Conservation (phyloP, 64 coral and sea anemone species). For the Cladopsammia gracilis region DNA sequence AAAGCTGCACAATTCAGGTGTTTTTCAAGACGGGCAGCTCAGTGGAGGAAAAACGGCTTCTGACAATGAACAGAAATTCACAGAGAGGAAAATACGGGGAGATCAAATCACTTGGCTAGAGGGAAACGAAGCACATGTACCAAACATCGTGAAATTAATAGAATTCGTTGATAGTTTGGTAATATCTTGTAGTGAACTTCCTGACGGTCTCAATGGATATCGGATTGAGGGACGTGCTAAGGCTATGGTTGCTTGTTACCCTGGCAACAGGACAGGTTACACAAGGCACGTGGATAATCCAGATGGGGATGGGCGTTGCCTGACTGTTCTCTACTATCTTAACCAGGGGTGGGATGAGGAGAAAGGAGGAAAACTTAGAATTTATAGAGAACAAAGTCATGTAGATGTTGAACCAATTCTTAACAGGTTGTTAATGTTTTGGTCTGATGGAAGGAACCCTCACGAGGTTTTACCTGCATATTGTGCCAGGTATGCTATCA, state of each 20-base stretch:
- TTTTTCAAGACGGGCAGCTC: conserved; percentile 82
- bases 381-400: conserved; percentile 46
- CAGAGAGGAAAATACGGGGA: conserved; percentile 77
- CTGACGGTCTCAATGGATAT: conserved; percentile 58
- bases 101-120: conserved; percentile 86
- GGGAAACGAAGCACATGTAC: conserved; percentile 75
- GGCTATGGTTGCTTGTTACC: conserved; percentile 96
- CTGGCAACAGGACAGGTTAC: conserved; percentile 65
- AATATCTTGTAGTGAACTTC: not conserved
- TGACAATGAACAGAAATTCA: conserved; percentile 66
- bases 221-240: conserved; percentile 66
- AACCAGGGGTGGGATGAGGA: conserved; percentile 87
- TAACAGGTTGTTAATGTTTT: conserved; percentile 93
- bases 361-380: conserved; percentile 80
- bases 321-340: conserved; percentile 82
- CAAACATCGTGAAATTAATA: conserved; percentile 76
- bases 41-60: conserved; percentile 84
- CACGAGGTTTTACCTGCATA: conserved; percentile 92
- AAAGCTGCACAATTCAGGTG: conserved; percentile 50
- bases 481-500: conserved; percentile 84
- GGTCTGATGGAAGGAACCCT: conserved; percentile 91
- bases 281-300: conserved; percentile 93
- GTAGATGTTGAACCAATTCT: conserved; percentile 90
- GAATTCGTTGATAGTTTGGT: conserved; percentile 68
- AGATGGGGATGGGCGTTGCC: conserved; percentile 90